Evolutionary conservation across 2,113 vertebrate genomes (phyloP).

Genomic region (Lethenteron reissneri): DNA sequence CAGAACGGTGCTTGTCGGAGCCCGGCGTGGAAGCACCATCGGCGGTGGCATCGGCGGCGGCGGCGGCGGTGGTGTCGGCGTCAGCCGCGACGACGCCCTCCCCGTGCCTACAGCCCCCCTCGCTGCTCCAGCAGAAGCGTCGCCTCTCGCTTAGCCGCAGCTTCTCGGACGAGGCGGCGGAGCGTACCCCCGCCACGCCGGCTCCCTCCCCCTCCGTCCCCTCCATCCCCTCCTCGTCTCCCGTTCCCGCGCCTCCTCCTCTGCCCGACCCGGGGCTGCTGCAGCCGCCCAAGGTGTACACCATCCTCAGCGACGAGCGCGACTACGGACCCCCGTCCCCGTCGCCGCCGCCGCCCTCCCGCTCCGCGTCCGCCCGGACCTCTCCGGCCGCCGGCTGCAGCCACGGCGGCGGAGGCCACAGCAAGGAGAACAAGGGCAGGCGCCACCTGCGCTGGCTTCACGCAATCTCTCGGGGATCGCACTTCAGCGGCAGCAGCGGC

Average conservation of each 20-base stretch:
- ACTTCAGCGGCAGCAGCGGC: constrained; percentile 24
- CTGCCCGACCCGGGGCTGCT: constrained; percentile 59
- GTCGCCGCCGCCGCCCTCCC: constrained; percentile 20
- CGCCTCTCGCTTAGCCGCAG: constrained; percentile 43
- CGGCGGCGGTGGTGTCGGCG: too few species aligned
- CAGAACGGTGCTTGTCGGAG: too few species aligned
- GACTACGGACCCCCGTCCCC: constrained; percentile 9
- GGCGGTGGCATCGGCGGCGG: too few species aligned
- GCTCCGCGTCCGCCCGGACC: constrained; percentile 17
- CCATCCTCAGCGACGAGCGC: constrained; percentile 9
- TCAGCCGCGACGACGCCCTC: too few species aligned
- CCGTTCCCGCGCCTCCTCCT: constrained; percentile 32
- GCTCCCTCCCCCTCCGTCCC: constrained; percentile 46
- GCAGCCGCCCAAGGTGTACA: constrained; percentile 25
- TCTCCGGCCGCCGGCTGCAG: constrained; percentile 12
- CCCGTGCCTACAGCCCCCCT: constrained; percentile 14
- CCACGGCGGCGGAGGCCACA: constrained; percentile 19
- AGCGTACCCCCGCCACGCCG: constrained; percentile 22
- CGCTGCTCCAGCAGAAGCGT: constrained; percentile 39
- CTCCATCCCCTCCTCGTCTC: constrained; percentile 54
- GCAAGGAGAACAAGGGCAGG: constrained; percentile 31
- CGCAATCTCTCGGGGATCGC: constrained; percentile 12
- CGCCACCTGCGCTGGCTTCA: constrained; percentile 20
- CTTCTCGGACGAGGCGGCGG: constrained; percentile 38
- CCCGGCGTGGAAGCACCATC: too few species aligned